Base-by-base conservation (phyloP, 2,797 vertebrate genomes). In the Decapterus maruadsi region DNA sequence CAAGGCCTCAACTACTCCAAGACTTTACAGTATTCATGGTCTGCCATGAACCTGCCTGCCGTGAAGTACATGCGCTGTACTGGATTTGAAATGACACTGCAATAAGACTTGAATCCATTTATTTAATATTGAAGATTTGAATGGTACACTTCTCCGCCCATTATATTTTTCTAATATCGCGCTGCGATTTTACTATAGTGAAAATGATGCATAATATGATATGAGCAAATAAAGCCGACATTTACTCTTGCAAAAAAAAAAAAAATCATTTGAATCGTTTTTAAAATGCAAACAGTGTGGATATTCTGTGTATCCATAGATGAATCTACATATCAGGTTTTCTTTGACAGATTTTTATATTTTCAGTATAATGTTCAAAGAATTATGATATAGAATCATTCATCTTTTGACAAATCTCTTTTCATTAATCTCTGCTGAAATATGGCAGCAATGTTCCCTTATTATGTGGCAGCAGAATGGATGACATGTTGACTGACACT, bases 101-200 rank as follows among this genome's bases (percentile, higher is more conserved):
- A 80, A 91, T 82, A 87, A 88, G 88, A 94, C 91, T 93, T 91
- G 92, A 93, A 93, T 87, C 78, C 89, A 88, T 92, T 94, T 95
- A 95, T 95, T 95, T 95, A 94, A 95, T 94, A 81, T 60, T 89
- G 78, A 92, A 92, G 77, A 92, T 88, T 90, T 83, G 80, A 93
- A 91, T 87, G 92, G 91, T 95, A 94, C 91, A 91, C 75, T 88
- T 90, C 78, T 50, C 58, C 86, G 80, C 77, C 75, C 81, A 80
- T 78, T 83, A 48, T 88, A 90, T 90, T 90, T 89, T 90, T 87
- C 68, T 88, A 90, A 88, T 84, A 83, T 75, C 63, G 50, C 46
- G 58, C 78, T 89, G 79, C 86, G 80, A 79, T 87, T 91, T 90
- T 81, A 84, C 75, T 77, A 76, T 68, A 84, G 75, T 50, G 76